These are phyloP conservation scores for Artibeus lituratus DNA, from an alignment of 2,797 vertebrate species.

Conservation along the genomic window DNA sequence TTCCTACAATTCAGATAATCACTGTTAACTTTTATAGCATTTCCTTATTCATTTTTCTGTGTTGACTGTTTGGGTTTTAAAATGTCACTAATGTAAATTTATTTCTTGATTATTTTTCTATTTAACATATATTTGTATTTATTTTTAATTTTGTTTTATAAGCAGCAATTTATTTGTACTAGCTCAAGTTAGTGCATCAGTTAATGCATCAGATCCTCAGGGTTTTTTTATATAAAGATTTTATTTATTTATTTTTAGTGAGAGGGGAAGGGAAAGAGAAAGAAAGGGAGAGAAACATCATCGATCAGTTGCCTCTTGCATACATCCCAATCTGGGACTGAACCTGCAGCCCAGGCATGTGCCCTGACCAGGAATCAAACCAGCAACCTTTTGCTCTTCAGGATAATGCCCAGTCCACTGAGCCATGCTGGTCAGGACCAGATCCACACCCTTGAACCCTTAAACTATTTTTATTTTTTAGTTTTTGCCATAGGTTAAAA, in stretches of 20 bases:
- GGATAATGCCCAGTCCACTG: no score
- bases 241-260: no score
- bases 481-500: not conserved
- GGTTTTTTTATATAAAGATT: not conserved
- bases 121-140: not conserved
- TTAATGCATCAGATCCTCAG: not conserved
- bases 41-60: not conserved
- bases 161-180: not conserved
- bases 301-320: no score
- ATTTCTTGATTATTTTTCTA: not conserved
- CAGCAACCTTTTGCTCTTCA: no score
- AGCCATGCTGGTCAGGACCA: no score
- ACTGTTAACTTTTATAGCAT: not conserved
- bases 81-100: not conserved
- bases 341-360: no score
- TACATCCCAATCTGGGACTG: no score
- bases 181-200: not conserved
- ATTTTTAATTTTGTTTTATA: not conserved
- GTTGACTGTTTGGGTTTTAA: not conserved
- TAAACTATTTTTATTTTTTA: not conserved
- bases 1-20: not conserved
- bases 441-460: not conserved
- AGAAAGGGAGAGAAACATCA: no score
- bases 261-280: no score
- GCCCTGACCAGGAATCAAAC: no score